A percentile compares a stretch with the other conserved stretches of the same genome.
These are phyloP conservation scores for Oncorhynchus tshawytscha DNA, from an alignment of 2,113 vertebrate genomes.

Conservation along the genomic window DNA sequence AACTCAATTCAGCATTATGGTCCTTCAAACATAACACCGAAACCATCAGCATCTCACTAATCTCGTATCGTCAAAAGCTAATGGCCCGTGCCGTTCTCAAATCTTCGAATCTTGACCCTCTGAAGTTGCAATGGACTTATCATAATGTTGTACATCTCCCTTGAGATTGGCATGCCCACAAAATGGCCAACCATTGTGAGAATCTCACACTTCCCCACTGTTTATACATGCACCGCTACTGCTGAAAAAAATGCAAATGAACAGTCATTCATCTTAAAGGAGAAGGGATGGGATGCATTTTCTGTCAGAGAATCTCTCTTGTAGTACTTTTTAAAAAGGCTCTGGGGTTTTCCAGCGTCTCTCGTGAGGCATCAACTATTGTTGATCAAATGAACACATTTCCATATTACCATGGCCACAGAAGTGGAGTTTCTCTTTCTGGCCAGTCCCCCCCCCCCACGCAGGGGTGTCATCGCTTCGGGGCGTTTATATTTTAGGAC, in stretches of 20 bases:
- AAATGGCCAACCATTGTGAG: slow-evolving; percentile 62
- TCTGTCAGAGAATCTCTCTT: slow-evolving; percentile 27
- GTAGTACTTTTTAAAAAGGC: slow-evolving; percentile 32
- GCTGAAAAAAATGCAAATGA: slow-evolving; percentile 39
- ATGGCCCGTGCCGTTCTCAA: slow-evolving; percentile 10
- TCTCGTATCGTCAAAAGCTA: neutral
- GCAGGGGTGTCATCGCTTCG: slow-evolving; percentile 9
- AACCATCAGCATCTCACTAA: neutral
- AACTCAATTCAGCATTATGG: neutral
- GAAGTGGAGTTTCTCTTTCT: slow-evolving; percentile 13
- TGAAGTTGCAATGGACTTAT: slow-evolving; percentile 39
- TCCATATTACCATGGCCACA: slow-evolving; percentile 43
- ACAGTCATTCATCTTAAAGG: slow-evolving; percentile 59
- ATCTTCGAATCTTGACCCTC: slow-evolving; percentile 34
- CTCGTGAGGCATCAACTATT: slow-evolving; percentile 32
- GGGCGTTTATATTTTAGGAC: slow-evolving; percentile 24
- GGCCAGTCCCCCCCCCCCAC: slow-evolving; percentile 46
- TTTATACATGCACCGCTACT: slow-evolving; percentile 43
- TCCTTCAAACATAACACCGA: slow-evolving; percentile 1
- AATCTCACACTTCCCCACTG: slow-evolving; percentile 59
- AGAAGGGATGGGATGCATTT: slow-evolving; percentile 36
- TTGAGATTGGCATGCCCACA: slow-evolving; percentile 42
- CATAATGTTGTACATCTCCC: slow-evolving; percentile 46
- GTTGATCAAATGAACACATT: slow-evolving; percentile 55
- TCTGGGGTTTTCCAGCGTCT: slow-evolving; percentile 22